Conservation (phyloP, 2,888 invertebrate genomes). For the Heliconius aoede region DNA sequence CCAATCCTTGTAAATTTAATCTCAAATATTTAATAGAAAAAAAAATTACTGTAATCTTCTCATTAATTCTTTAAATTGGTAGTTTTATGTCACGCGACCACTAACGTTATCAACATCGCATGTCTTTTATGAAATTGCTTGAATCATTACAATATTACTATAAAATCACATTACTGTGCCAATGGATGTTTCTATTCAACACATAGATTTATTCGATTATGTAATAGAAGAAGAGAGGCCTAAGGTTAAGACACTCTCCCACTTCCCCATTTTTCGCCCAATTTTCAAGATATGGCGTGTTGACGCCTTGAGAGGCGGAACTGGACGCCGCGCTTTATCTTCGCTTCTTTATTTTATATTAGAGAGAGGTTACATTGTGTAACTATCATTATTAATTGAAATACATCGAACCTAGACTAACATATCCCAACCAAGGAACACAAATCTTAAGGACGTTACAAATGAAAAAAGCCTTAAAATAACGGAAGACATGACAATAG, state of each 20-base stretch:
- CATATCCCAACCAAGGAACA: neutral
- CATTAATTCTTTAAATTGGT: neutral
- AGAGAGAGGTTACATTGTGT: neutral
- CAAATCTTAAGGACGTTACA: neutral
- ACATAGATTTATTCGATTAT: neutral
- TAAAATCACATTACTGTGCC: neutral
- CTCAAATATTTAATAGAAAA: too few species aligned
- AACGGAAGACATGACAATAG: constrained; percentile 27
- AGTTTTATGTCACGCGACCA: neutral
- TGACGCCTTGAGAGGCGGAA: neutral
- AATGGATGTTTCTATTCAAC: neutral
- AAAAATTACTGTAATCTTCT: too few species aligned
- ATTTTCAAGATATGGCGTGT: neutral
- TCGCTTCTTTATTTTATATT: too few species aligned
- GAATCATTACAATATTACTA: neutral
- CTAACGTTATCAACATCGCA: neutral
- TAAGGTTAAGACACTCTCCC: too few species aligned
- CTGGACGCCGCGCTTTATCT: neutral
- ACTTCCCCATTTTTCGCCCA: neutral
- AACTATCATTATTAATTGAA: neutral
- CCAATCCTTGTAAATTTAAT: too few species aligned
- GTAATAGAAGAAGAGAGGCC: too few species aligned
- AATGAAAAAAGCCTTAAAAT: constrained; percentile 25
- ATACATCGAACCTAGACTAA: neutral
- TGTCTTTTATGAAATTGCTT: constrained; percentile 1